phyloP scores from a whole-genome alignment of 2,113 vertebrate genomes.

The Cryptotis parvus region DNA sequence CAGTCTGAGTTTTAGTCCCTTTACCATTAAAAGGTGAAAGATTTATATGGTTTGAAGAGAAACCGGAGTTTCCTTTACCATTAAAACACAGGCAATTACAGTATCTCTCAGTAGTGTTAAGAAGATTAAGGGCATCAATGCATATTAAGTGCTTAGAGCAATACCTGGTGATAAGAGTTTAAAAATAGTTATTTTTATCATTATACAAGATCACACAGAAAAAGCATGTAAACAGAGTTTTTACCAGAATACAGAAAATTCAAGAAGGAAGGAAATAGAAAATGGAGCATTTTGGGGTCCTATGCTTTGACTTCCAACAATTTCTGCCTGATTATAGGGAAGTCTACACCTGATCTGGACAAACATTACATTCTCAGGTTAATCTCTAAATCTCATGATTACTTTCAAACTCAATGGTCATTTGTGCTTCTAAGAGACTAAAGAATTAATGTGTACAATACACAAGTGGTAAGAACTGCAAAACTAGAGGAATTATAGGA shows the following conservation, averaged over 20 bases:
- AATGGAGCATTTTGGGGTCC: not conserved
- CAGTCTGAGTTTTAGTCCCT: not conserved
- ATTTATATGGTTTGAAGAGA: too few species aligned
- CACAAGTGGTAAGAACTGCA: not conserved
- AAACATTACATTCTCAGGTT: not conserved
- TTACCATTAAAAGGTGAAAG: too few species aligned
- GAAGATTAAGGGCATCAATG: not conserved
- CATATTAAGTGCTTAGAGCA: not conserved
- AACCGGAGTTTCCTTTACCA: too few species aligned
- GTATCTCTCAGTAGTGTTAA: not conserved
- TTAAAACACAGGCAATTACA: not conserved
- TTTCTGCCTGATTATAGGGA: not conserved
- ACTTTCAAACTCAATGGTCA: not conserved
- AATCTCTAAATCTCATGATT: conserved; percentile 1
- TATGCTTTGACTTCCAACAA: not conserved
- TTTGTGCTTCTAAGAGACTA: not conserved
- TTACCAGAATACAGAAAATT: conserved; percentile 22
- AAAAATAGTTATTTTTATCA: not conserved
- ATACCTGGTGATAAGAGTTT: not conserved
- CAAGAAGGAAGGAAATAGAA: not conserved
- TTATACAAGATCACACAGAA: not conserved
- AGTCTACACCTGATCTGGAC: not conserved
- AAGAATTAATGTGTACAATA: not conserved
- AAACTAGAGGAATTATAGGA: not conserved
- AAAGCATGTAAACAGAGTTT: not conserved